Conservation (phyloP, 2,797 vertebrate species). For the Sebastes oblongus region DNA sequence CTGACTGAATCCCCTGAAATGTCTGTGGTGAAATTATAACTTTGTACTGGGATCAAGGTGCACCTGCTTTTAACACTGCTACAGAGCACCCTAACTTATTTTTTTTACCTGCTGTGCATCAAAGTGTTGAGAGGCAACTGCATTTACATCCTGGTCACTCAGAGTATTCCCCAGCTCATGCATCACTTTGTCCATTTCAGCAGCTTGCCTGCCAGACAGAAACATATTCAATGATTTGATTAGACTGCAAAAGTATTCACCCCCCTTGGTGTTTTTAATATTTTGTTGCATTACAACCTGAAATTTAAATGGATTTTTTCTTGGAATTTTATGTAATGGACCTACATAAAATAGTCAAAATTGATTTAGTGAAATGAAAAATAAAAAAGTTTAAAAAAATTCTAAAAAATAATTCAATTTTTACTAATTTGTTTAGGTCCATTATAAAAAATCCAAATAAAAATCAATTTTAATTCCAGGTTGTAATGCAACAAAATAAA, state of each 20-base stretch:
- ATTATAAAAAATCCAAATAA: too few relatives aligned
- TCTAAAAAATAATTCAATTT: too few relatives aligned
- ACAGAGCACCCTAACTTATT: neutral
- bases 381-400: neutral
- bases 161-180: slow-evolving; percentile 93
- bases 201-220: slow-evolving; percentile 83
- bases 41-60: neutral
- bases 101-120: slow-evolving; percentile 92
- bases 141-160: slow-evolving; percentile 95
- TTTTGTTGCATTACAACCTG: neutral
- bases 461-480: too few relatives aligned
- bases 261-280: neutral
- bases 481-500: too few relatives aligned
- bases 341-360: neutral
- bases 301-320: neutral
- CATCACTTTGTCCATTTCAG: slow-evolving; percentile 97
- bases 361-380: neutral
- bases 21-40: neutral
- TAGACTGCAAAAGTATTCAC: neutral
- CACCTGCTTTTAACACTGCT: neutral
- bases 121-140: slow-evolving; percentile 95
- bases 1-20: neutral
- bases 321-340: neutral
- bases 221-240: neutral
- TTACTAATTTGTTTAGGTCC: too few relatives aligned